Evolutionary conservation across 2,888 invertebrate species (phyloP).

Genomic region (Ceramica pisi): DNA sequence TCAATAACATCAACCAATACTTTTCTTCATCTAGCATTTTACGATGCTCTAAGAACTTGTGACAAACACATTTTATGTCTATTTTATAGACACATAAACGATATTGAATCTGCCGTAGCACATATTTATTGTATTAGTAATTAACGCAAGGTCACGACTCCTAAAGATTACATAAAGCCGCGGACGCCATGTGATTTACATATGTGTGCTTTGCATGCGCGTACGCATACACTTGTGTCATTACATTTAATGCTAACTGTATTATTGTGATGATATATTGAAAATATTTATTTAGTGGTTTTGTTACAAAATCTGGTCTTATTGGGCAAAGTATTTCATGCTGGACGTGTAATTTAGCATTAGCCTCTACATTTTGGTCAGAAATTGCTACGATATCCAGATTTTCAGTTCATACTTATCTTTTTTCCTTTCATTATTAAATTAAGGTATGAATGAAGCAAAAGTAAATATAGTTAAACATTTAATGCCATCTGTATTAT

Average conservation of each 20-base stretch:
- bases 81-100: conserved; percentile 38
- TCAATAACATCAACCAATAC: background rate
- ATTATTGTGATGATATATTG: conserved; percentile 3
- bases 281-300: background rate
- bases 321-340: background rate
- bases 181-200: conserved; percentile 56
- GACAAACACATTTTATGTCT: conserved; percentile 29
- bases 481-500: too few relatives aligned
- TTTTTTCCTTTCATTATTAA: background rate
- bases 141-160: conserved; percentile 63
- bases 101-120: conserved; percentile 37
- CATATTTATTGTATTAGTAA: conserved; percentile 49
- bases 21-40: conserved; percentile 16
- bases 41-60: conserved; percentile 17
- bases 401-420: background rate
- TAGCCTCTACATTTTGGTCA: background rate
- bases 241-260: conserved; percentile 31
- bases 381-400: background rate
- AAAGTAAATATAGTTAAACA: conserved; percentile 23
- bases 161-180: conserved; percentile 59
- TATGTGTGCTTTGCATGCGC: conserved; percentile 55
- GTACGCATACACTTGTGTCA: conserved; percentile 48
- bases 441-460: background rate
- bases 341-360: background rate
- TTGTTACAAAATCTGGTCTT: background rate